These are phyloP conservation scores for Gryllus longicercus DNA, from an alignment of 2,888 invertebrate genomes.

Conservation along the genomic window DNA sequence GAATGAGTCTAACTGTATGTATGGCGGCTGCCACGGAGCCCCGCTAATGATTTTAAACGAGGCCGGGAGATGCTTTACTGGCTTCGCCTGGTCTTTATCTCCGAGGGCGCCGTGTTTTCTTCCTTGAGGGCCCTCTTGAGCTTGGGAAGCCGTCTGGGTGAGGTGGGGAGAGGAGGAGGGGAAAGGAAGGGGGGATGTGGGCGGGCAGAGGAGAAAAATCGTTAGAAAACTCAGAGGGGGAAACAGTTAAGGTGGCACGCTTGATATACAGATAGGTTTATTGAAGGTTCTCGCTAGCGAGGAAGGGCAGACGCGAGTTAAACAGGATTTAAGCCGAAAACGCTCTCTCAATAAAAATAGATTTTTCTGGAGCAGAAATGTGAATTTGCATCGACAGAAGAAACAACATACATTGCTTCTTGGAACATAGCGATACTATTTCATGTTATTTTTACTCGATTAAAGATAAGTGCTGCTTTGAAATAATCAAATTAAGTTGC, in stretches of 20 bases:
- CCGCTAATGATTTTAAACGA: slow-evolving; percentile 17
- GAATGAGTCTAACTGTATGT: slow-evolving; percentile 17
- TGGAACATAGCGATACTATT: too few relatives aligned
- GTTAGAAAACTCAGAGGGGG: slow-evolving; percentile 5
- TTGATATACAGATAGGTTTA: slow-evolving; percentile 17
- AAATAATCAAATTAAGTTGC: too few relatives aligned
- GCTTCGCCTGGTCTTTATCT: neutral
- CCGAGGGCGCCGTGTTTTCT: neutral
- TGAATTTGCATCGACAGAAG: too few relatives aligned
- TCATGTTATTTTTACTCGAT: too few relatives aligned
- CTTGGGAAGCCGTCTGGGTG: neutral
- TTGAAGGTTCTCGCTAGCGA: neutral
- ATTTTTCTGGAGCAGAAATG: too few relatives aligned
- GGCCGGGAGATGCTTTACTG: slow-evolving; percentile 9
- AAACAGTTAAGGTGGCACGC: neutral
- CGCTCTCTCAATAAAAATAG: too few relatives aligned
- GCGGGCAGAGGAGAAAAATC: slow-evolving; percentile 6
- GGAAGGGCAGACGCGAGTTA: neutral
- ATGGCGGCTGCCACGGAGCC: neutral
- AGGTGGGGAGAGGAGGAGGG: neutral
- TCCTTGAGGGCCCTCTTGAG: slow-evolving; percentile 7
- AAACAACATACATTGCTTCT: too few relatives aligned
- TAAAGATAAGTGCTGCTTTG: too few relatives aligned
- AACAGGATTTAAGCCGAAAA: neutral
- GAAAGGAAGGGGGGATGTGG: neutral